Evolutionary conservation across 2,888 invertebrate genomes (phyloP).

Genomic region (Himalopsyche kuldschensis): DNA sequence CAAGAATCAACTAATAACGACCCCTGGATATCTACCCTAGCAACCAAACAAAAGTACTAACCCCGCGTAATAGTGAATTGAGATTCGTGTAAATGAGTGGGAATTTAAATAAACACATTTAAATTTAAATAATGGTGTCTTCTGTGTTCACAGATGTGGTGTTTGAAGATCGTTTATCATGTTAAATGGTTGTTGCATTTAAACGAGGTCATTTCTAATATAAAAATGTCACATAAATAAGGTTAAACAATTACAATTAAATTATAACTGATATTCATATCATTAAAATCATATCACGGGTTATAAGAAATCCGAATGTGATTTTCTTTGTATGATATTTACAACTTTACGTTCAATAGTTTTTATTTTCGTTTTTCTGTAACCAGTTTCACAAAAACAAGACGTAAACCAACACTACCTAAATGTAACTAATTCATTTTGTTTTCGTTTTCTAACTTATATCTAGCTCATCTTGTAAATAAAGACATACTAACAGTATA

Average conservation of each 20-base stretch:
- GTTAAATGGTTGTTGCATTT: not conserved
- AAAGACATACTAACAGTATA: too few relatives aligned
- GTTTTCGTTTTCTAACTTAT: too few relatives aligned
- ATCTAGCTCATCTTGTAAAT: too few relatives aligned
- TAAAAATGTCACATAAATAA: not conserved
- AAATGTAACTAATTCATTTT: too few relatives aligned
- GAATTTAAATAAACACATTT: conserved; percentile 34
- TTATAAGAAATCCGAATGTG: too few relatives aligned
- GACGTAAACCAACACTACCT: too few relatives aligned
- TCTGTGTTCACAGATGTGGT: conserved; percentile 22
- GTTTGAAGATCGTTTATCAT: conserved; percentile 14
- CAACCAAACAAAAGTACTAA: not conserved
- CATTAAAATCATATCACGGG: not conserved
- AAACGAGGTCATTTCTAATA: not conserved
- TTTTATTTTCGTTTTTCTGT: too few relatives aligned
- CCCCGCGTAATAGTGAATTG: conserved; percentile 2
- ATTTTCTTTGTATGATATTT: too few relatives aligned
- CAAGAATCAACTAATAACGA: not conserved
- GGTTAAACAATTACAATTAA: not conserved
- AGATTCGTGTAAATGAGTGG: conserved; percentile 5
- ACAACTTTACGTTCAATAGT: too few relatives aligned
- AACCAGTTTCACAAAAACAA: too few relatives aligned
- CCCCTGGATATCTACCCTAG: not conserved
- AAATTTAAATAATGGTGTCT: conserved; percentile 27
- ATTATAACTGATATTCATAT: too few relatives aligned